Base-by-base conservation (phyloP, 1,140 invertebrate species). In the Maniola jurtina region DNA sequence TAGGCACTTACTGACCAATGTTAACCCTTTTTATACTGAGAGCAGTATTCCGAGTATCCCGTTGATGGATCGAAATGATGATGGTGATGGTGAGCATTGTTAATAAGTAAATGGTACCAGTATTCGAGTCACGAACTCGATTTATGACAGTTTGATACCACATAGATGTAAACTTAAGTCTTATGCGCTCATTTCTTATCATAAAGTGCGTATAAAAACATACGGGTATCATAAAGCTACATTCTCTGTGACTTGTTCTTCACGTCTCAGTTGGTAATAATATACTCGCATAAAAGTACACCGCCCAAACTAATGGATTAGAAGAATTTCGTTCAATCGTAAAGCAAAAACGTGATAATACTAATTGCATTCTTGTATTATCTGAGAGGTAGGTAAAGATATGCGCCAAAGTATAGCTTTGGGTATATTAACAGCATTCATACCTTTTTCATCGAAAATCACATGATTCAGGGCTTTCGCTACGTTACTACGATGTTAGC, bases 181-280 rank as follows among this genome's bases (percentile, higher is more conserved):
- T 55, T 35, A 55, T 36, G 54, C 33, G 25, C 25, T 55, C 54
- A 55, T 55, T 35, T 55, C 54, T 35, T 34, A 55, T 35, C 54
- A 55, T 35, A 10, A 55, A 36, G 54, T 11, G 25, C 54, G 25
- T 35, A 13, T 55, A 55, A 34, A 55, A 55, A 55, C 25, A 35
- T 55, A 55, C 54, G 11, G 54, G 33, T 34, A 54, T 54, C 54
- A 16, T 55, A 55, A 55, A 55, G 33, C 54, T 36, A 11, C 54
- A 55, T 33, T 55, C 54, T 34, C 11, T 54, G 50, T 48, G 13
- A 14, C 15, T 54, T 9, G 10, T 14, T 35, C 35, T 35, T 35
- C 54, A 13, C 9, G 54, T 35, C 6, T 35, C 33, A 55, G 15
- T 52, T 15, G 14, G 15, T 52, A 52, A 52, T 7, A 25, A 52